Evolutionary conservation across 2,888 invertebrate species (phyloP), one percentile per base, ranked within the genome.

Genomic region (Notodonta dromedarius): DNA sequence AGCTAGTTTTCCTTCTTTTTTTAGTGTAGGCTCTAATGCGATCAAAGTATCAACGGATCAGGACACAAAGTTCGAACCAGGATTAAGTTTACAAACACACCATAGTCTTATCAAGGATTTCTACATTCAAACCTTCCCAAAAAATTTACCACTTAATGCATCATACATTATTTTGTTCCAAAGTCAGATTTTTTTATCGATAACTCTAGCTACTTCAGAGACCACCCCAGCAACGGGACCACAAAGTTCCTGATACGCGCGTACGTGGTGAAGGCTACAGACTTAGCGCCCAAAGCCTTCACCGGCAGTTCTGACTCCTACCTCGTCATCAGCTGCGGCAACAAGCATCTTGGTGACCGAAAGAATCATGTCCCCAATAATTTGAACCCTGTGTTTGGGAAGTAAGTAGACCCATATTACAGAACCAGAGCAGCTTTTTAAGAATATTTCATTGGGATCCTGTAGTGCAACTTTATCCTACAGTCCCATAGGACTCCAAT

Each of bases 361-460:
- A 96, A 96, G 14, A 94, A 95, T 74, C 96, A 95, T 82, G 90
- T 96, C 48, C 93, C 95, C 2, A 96, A 96, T 82, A 96, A 96
- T 72, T 86, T 96, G 16, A 97, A 97, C 90, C 98, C 98, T 0
- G 93, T 97, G 32, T 98, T 98, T 88, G 98, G 98, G 59, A 96
- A 94, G 95, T 96, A 87, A 82, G 83, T 75, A 48, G 24, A 12
- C 1, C 32, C 24, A 24, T 24, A 24, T 24, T 24, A 24, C 24
- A 24, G 24, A 24, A 24, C 24, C 24, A 24, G 24, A 24, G 24
- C 24, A 24, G 24, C 1, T 24, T 24, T 24, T 24, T 24, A 24
- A 24, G 24, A 24, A 24, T 1, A 24, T 24, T 24, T 24, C 24
- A 24, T 24, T 24, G 24, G 24, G 24, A 24, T 24, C 24, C 24